Conservation (phyloP, 2,113 vertebrate genomes). For the Salvator merianae region DNA sequence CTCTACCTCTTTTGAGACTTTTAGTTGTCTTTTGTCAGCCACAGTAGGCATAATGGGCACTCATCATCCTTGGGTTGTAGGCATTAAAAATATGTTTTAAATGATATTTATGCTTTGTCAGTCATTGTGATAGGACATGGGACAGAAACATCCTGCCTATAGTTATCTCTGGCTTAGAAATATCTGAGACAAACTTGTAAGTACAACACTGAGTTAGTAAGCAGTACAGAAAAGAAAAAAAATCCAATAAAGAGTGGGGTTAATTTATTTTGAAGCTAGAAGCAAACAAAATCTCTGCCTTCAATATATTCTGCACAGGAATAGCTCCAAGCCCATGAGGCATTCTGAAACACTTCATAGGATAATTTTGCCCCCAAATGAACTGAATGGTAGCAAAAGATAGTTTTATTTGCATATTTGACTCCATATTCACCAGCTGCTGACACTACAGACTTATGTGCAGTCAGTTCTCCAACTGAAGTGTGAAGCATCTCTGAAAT, state of each 20-base stretch:
- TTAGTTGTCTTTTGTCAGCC: too few relatives aligned
- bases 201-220: neutral
- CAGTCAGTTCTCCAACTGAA: slow-evolving; percentile 20
- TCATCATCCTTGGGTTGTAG: neutral
- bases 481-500: slow-evolving; percentile 20
- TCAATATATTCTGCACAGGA: slow-evolving; percentile 35
- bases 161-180: neutral
- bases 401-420: slow-evolving; percentile 50
- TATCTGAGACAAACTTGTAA: neutral
- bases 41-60: too few relatives aligned
- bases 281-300: slow-evolving; percentile 1
- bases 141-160: neutral
- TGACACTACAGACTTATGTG: slow-evolving; percentile 34
- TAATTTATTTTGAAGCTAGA: neutral
- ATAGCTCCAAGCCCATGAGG: slow-evolving; percentile 31
- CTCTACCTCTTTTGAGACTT: too few relatives aligned
- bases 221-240: neutral
- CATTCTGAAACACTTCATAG: slow-evolving; percentile 51
- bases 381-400: slow-evolving; percentile 44
- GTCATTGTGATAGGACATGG: neutral
- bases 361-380: slow-evolving; percentile 53
- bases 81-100: neutral
- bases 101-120: neutral
- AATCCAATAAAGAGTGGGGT: neutral
- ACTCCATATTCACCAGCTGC: slow-evolving; percentile 54